A percentile compares a stretch with the other conserved stretches of the same genome.
phyloP scores from a whole-genome alignment of 2,113 vertebrate species.

The Australoheros scitulus region DNA sequence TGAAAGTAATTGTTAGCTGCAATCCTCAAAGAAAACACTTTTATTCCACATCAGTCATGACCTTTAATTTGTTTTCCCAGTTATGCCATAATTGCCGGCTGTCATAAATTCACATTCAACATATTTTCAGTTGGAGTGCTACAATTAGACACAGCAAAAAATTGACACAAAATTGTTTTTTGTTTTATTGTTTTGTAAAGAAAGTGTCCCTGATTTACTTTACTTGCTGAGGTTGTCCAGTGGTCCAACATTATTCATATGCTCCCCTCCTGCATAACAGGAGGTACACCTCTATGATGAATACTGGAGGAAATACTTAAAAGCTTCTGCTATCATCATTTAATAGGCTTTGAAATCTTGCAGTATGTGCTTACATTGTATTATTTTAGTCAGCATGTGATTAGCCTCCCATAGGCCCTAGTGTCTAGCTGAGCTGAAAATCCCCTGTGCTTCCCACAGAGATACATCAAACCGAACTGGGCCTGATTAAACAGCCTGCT shows the following conservation, averaged over 20 bases:
- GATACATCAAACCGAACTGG: constrained; percentile 45
- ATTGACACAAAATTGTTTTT: not conserved
- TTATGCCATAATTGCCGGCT: not conserved
- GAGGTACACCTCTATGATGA: constrained; percentile 21
- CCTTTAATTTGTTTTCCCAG: not conserved
- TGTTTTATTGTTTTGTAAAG: not conserved
- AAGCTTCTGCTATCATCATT: constrained; percentile 31
- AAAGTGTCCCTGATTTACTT: not conserved
- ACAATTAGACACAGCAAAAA: not conserved
- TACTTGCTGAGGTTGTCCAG: not conserved
- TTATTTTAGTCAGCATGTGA: constrained; percentile 55
- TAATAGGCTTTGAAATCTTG: constrained; percentile 27
- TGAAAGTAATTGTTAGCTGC: not conserved
- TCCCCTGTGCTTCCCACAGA: constrained; percentile 38
- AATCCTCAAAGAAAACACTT: not conserved
- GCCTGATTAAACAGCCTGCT: constrained; percentile 48
- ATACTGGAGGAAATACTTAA: constrained; percentile 12
- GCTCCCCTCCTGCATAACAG: constrained; percentile 12
- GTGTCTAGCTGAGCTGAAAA: constrained; percentile 28
- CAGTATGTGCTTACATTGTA: constrained; percentile 32
- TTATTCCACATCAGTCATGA: not conserved
- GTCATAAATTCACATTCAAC: not conserved
- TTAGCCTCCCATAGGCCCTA: constrained; percentile 41
- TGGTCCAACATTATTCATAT: constrained; percentile 29
- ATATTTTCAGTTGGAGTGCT: not conserved